phyloP scores from a whole-genome alignment of 2,888 invertebrate genomes.

The Drosophila engyochracea region DNA sequence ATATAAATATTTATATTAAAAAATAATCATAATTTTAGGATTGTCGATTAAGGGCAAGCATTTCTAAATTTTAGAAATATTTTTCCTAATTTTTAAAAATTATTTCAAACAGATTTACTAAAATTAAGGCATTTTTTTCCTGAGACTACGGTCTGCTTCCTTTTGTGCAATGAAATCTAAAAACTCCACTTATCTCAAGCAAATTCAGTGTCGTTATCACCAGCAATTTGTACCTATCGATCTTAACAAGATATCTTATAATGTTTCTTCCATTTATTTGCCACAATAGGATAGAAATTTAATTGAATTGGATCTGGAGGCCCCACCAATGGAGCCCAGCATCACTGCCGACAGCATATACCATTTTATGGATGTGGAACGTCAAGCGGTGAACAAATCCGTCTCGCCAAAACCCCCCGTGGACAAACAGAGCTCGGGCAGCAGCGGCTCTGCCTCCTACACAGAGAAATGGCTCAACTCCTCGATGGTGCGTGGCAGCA shows the following conservation, averaged over 20 bases:
- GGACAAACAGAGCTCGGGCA: constrained; percentile 26
- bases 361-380: constrained; percentile 59
- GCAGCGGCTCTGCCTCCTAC: constrained; percentile 46
- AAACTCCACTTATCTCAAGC: background rate
- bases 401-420: constrained; percentile 39
- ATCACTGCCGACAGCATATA: constrained; percentile 63
- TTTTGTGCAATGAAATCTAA: background rate
- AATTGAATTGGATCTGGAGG: constrained; percentile 52
- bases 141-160: background rate
- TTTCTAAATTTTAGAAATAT: background rate
- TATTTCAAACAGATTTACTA: background rate
- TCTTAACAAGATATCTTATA: background rate
- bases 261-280: background rate
- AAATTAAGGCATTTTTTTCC: background rate
- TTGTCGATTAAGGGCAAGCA: background rate
- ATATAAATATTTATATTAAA: background rate
- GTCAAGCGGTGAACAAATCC: constrained; percentile 43
- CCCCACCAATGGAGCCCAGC: constrained; percentile 19
- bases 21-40: background rate
- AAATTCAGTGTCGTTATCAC: background rate
- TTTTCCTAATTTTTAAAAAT: background rate
- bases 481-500: constrained; percentile 59
- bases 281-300: constrained; percentile 62
- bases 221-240: background rate
- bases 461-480: constrained; percentile 81